Evolutionary conservation across 2,113 vertebrate species (phyloP).

Genomic region (Ctenodactylus gundi): DNA sequence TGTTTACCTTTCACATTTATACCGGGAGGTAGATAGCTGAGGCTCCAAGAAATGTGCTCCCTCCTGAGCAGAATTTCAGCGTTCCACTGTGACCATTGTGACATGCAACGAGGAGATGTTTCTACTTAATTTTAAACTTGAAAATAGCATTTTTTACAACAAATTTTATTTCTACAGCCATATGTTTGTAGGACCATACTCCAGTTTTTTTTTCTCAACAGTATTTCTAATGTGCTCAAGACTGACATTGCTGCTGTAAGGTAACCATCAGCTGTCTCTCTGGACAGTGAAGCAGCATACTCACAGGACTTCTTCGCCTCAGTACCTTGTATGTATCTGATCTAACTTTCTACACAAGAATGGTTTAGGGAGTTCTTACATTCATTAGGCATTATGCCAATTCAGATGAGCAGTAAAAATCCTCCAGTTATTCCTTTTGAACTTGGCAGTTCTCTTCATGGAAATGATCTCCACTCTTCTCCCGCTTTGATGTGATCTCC

Average conservation of each 20-base stretch:
- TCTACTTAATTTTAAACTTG: not conserved
- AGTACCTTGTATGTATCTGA: not conserved
- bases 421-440: slow-evolving; percentile 37
- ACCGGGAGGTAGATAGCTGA: not conserved
- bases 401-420: not conserved
- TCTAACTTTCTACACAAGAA: not conserved
- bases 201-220: not conserved
- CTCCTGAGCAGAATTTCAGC: not conserved
- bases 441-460: not conserved
- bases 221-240: slow-evolving; percentile 31
- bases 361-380: not conserved
- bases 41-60: not conserved
- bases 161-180: not conserved
- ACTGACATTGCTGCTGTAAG: not conserved
- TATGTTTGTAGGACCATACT: not conserved
- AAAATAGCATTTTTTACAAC: not conserved
- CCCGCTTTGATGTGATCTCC: not conserved
- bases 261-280: not conserved
- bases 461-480: not conserved
- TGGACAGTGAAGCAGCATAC: not conserved
- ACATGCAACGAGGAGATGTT: not conserved
- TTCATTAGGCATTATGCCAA: not conserved
- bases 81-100: not conserved
- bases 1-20: slow-evolving; percentile 8
- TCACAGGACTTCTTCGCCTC: not conserved